Evolutionary conservation across 2,888 invertebrate genomes (phyloP), one percentile per base, ranked within the genome.

Genomic region (Entomobrya multifasciata): DNA sequence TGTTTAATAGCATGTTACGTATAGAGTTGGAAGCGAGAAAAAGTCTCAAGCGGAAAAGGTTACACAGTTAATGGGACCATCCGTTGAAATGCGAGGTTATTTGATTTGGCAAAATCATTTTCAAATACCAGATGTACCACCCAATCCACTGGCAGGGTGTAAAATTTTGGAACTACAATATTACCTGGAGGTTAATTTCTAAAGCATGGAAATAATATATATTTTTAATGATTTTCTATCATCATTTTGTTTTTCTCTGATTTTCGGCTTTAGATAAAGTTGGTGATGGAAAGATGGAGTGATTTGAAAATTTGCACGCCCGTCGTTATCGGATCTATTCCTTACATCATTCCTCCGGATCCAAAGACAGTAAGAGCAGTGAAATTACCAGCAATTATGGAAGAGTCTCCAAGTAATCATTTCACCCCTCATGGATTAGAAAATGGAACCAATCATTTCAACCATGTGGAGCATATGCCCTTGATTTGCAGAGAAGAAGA

Each of bases 101-200:
- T 78, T 88, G 36, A 17, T 88, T 44, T 86, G 86, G 86, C 86
- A 86, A 30, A 86, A 83, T 70, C 74, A 88, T 47, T 86, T 88
- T 60, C 82, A 86, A 83, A 86, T 88, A 44, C 88, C 88, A n/a
- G 60, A 70, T 41, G 55, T 86, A 17, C 85, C 85, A 36, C 86
- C 88, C 20, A 86, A 82, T 22, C 78, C 86, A 22, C 74, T 88
- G 22, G 15, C 49, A 36, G 86, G 88, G 4, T 86, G 88, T 44
- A 62, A 55, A 49, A 52, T 88, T 1, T 86, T 88, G 78, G 86
- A 78, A 15, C n/a, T 88, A 17, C 57, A 86, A 27, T 88, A 88
- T 30, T 88, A 86, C 17, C 57, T 88, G n/a, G 86, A 88, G 86
- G 88, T 88, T 15, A 27, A 10, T 60, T 44, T 57, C 36, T 30